Evolutionary conservation across 1,140 invertebrate genomes (phyloP), one percentile per base, ranked within the genome.

Genomic region (Trichogramma pretiosum): DNA sequence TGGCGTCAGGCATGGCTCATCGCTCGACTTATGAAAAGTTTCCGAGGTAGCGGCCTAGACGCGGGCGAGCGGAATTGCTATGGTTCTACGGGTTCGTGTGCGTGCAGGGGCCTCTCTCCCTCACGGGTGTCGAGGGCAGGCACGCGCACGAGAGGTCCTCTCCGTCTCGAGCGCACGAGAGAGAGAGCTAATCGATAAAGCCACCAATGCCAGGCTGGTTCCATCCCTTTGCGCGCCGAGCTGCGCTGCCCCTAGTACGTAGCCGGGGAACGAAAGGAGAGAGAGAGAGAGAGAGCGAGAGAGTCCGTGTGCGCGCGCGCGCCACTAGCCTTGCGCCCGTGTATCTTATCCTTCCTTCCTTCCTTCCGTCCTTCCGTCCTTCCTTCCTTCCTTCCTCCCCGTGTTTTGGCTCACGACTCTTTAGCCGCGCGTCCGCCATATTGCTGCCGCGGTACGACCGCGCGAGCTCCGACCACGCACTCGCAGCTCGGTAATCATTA

Each of bases 341-440:
- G 37, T 50, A 46, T 59, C 55, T 59, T 55, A 56, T 40, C 8
- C 35, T 33, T 51, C 43, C 19, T 28, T 57, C 45, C 50, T 52
- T 54, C 54, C 48, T 48, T 54, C 51, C 50, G 49, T 55, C 51
- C 53, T 48, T 56, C 50, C 36, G 52, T 49, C 48, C 38, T 23
- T 40, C 41, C 36, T 48, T 48, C 40, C 39, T 48, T 42, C 39
- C 19, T 48, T 50, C 38, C 36, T 52, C 33, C 41, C 37, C 8
- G 22, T 50, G 38, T 42, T 48, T 45, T 45, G 38, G 42, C 39
- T 38, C 22, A 37, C 44, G 39, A 33, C 26, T 16, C 17, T 24
- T 26, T 22, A 36, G 37, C 46, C 10, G 5, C 19, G 11, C 14
- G 3, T 13, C 5, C 48, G 42, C 40, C 40, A 44, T 40, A 50